These are phyloP conservation scores for Amaurobius ferox DNA, from an alignment of 2,888 invertebrate genomes.

Conservation along the genomic window DNA sequence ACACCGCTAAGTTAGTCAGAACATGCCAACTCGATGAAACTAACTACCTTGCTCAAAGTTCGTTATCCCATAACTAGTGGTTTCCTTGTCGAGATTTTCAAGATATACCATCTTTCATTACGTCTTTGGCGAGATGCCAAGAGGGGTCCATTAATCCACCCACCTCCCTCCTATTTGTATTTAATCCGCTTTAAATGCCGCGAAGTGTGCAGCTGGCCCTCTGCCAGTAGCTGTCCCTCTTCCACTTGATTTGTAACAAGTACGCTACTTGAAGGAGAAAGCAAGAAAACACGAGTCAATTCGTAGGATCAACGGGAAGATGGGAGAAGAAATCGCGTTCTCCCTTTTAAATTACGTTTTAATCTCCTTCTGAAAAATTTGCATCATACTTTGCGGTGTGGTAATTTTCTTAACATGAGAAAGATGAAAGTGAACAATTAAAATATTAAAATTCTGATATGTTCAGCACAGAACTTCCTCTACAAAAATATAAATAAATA, in stretches of 20 bases:
- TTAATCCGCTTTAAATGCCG: slow-evolving; percentile 1
- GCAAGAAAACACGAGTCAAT: slow-evolving; percentile 6
- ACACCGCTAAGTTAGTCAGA: no score
- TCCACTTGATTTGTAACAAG: slow-evolving; percentile 11
- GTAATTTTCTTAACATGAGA: no score
- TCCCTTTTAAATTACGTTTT: neutral
- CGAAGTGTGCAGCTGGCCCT: neutral
- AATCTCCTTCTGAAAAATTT: neutral
- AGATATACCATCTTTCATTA: no score
- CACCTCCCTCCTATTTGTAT: neutral
- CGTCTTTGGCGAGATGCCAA: neutral
- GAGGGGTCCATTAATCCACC: neutral
- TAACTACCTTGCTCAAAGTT: no score
- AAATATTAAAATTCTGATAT: no score
- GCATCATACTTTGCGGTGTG: no score
- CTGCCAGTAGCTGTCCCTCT: neutral
- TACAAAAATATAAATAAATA: no score
- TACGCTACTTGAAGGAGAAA: neutral
- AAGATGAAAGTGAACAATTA: no score
- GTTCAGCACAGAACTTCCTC: no score
- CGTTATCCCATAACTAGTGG: no score
- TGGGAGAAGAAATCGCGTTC: neutral
- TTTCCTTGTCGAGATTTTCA: no score
- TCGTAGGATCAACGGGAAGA: neutral
- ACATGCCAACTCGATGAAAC: no score